Evolutionary conservation across 2,113 vertebrate genomes (phyloP), one percentile per base, ranked within the genome.

Genomic region (Takifugu flavidus): DNA sequence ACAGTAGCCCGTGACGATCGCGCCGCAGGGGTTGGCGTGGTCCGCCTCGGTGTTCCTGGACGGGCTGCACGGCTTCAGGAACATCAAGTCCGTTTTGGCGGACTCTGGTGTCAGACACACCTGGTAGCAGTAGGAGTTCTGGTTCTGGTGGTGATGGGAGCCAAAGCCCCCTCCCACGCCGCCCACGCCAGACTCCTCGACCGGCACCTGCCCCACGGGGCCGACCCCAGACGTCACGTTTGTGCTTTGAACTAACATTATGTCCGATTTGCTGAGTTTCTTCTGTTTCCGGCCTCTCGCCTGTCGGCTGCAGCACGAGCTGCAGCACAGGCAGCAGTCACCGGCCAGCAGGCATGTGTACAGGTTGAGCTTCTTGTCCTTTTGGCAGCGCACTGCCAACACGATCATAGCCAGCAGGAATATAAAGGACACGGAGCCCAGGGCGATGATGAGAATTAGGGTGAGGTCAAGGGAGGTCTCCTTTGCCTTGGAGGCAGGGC

Each of bases 201-300:
- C 93, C 7, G 94, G 93, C 75, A 92, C 93, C 86, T 96, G 91
- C 29, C 93, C 82, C 61, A 70, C 93, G 82, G 87, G 92, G 88
- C 79, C 92, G 85, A 59, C 92, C 90, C 77, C 89, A 60, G 83
- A 86, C 58, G 76, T 89, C 71, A 89, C 84, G 56, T 89, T 89
- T 67, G 94, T 92, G 89, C 95, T 99, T 88, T 97, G 96, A 39
- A 99, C 96, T 70, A 99, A 83, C 96, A 98, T 99, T 85, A 99
- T 99, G 91, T 99, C 96, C 14, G 96, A 97, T 78, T 99, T 99
- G 76, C 95, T 99, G 80, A 99, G 94, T 75, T 99, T 98, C 85
- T 99, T 99, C 89, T 97, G 96, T 10, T 89, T 89, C 25, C 88
- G 77, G 57, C 85, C 67, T 34, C 86, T 89, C 54, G 94, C 93